Evolutionary conservation across 2,797 vertebrate genomes (phyloP).

Genomic region (Falco peregrinus): DNA sequence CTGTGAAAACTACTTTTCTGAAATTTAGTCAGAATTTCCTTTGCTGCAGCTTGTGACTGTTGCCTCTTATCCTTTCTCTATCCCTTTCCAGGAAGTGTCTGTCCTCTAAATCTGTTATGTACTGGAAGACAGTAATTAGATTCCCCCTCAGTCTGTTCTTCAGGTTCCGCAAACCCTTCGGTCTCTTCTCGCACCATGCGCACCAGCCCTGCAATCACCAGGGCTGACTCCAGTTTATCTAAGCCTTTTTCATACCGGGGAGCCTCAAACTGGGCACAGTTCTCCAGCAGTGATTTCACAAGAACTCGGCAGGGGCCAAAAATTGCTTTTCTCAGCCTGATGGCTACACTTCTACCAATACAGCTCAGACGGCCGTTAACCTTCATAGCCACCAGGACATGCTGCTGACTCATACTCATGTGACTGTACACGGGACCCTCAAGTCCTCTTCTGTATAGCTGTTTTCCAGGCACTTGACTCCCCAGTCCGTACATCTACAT

Average conservation of each 20-base stretch:
- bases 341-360: neutral
- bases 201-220: neutral
- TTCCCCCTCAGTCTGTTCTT: neutral
- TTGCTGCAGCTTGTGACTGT: neutral
- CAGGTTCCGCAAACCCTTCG: neutral
- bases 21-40: neutral
- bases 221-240: neutral
- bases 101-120: neutral
- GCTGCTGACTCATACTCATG: neutral
- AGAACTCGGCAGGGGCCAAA: neutral
- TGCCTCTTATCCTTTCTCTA: neutral
- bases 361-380: neutral
- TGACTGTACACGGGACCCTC: neutral
- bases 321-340: neutral
- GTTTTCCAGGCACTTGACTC: neutral
- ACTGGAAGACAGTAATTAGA: neutral
- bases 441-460: neutral
- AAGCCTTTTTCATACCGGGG: neutral
- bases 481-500: neutral
- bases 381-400: neutral
- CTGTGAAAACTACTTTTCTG: neutral
- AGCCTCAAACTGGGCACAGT: neutral
- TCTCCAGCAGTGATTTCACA: neutral
- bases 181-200: accelerated
- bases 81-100: neutral